Evolutionary conservation across 2,888 invertebrate species (phyloP).

Genomic region (Ditula angustiorana): DNA sequence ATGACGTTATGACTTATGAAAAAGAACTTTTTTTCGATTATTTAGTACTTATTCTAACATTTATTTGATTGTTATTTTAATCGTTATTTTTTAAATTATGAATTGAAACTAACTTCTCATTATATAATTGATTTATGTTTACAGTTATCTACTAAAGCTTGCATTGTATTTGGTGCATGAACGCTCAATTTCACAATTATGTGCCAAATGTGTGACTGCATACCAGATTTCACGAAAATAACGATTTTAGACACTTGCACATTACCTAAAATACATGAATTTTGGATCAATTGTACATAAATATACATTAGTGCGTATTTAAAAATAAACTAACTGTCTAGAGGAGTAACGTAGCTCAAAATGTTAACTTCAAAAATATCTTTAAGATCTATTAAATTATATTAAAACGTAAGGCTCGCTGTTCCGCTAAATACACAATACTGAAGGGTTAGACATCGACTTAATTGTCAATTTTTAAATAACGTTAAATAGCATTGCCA

Average conservation of each 20-base stretch:
- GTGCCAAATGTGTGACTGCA: constrained; percentile 69
- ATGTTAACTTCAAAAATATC: constrained; percentile 71
- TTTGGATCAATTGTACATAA: constrained; percentile 81
- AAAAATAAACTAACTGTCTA: constrained; percentile 65
- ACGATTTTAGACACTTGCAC: constrained; percentile 55
- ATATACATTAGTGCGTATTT: constrained; percentile 69
- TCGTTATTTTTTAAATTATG: neutral
- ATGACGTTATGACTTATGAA: neutral
- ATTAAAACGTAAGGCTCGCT: constrained; percentile 50
- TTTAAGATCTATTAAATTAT: constrained; percentile 70
- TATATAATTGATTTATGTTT: neutral
- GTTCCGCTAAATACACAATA: constrained; percentile 45
- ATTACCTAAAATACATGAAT: constrained; percentile 53
- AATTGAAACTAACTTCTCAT: neutral
- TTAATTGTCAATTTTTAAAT: neutral
- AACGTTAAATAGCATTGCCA: neutral
- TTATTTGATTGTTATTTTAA: neutral
- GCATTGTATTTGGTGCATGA: constrained; percentile 57
- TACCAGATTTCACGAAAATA: constrained; percentile 46
- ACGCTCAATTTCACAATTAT: constrained; percentile 67
- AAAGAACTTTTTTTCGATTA: neutral
- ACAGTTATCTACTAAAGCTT: constrained; percentile 36
- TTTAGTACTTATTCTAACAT: neutral
- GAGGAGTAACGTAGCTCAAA: constrained; percentile 77
- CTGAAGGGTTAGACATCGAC: neutral